Evolutionary conservation across 2,797 vertebrate genomes (phyloP), one percentile per base, ranked within the genome.

Genomic region (Cetoscarus ocellatus): DNA sequence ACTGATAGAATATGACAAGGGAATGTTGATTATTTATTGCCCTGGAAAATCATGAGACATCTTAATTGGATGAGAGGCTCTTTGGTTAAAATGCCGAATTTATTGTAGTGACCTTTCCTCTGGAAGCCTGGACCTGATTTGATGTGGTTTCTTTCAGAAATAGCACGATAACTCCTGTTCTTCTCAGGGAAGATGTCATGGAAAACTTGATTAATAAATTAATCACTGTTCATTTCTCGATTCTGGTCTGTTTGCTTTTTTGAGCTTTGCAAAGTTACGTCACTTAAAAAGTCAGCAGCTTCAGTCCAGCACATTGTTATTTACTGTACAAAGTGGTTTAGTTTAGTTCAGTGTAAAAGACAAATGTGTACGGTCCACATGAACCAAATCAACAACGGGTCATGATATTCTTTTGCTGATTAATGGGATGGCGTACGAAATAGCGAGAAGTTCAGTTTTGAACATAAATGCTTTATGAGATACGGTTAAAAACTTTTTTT

Each of bases 141-240:
- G 1, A 0, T 67, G 10, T 70, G 11, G 47, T 57, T 14, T 50
- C 5, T 49, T 66, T 6, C 17, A 14, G 55, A 53, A 86, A 60
- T n/a, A 38, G 17, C 7, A 48, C 3, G 12, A 36, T 49, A 9
- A 11, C 12, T 65, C n/a, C 44, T 55, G 62, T 75, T 34, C 40
- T 75, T 77, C 73, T 88, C 82, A 76, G 84, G 81, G 70, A 79
- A 71, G 11, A 67, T 66, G 49, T 72, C 39, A 19, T 67, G 8
- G 1, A 62, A 56, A n/a, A 19, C 5, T 5, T 1, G 63, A 62
- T 56, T 13, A 85, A 81, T 87, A 83, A 86, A 87, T 80, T 0
- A 50, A 53, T 10, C 36, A 15, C 39, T 18, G 14, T 1, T 19
- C 13, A 60, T 58, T 35, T 44, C 45, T 53, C 40, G 40, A 14